A percentile compares a stretch with the other conserved stretches of the same genome.
Conservation (phyloP, 2,797 vertebrate species). For the Melanotaenia pygmaea region DNA sequence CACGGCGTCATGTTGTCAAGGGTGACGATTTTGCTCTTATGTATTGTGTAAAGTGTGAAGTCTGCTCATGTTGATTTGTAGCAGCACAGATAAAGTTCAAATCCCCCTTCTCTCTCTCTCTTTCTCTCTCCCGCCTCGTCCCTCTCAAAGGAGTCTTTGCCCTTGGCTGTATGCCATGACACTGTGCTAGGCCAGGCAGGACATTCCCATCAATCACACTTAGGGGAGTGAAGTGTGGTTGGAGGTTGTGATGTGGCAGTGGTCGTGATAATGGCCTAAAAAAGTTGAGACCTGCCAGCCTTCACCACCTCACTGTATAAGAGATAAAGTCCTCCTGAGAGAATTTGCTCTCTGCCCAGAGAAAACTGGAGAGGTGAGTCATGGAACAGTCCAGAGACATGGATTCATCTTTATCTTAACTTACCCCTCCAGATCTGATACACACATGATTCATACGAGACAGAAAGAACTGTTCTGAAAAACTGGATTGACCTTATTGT, state of each 20-base stretch:
- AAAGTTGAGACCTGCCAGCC: slow-evolving; percentile 47
- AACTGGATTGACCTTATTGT: no score
- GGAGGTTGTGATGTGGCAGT: slow-evolving; percentile 56
- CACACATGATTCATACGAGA: no score
- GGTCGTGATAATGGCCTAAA: slow-evolving; percentile 64
- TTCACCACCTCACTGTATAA: slow-evolving; percentile 50
- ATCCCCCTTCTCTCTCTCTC: slow-evolving; percentile 17
- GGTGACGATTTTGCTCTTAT: slow-evolving; percentile 43
- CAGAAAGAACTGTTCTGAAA: no score
- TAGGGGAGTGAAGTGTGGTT: slow-evolving; percentile 60
- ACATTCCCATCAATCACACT: slow-evolving; percentile 73
- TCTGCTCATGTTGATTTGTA: slow-evolving; percentile 62
- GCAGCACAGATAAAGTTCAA: slow-evolving; percentile 62
- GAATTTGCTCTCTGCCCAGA: slow-evolving; percentile 31
- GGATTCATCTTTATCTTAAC: slow-evolving; percentile 33
- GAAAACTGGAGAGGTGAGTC: slow-evolving; percentile 51
- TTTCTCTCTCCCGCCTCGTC: slow-evolving; percentile 9
- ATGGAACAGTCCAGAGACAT: slow-evolving; percentile 66
- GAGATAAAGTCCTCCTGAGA: slow-evolving; percentile 35
- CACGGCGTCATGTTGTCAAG: slow-evolving; percentile 45
- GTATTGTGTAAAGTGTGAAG: slow-evolving; percentile 48
- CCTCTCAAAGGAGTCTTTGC: slow-evolving; percentile 54
- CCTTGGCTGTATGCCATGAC: slow-evolving; percentile 56
- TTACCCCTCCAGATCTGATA: slow-evolving; percentile 1
- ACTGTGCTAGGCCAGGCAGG: slow-evolving; percentile 46